Conservation (phyloP, 2,888 invertebrate species). For the Sepiola atlantica region DNA sequence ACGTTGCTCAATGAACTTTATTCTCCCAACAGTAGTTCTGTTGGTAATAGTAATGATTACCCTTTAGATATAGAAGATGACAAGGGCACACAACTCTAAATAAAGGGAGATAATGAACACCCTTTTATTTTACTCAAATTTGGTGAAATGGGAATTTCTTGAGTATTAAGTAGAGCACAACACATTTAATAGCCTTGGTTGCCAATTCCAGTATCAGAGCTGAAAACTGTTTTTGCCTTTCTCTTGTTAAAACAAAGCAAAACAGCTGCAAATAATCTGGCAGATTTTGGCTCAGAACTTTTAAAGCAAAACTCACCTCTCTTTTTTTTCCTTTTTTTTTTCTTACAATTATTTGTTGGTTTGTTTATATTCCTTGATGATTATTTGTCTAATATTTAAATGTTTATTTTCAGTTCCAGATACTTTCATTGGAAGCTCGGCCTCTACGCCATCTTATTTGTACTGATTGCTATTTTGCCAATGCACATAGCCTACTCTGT, state of each 20-base stretch:
- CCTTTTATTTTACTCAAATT: too few relatives aligned
- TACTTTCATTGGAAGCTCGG: constrained; percentile 96
- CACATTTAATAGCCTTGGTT: too few relatives aligned
- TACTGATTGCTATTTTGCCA: constrained; percentile 96
- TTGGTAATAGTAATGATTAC: too few relatives aligned
- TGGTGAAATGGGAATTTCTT: too few relatives aligned
- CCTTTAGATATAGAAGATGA: too few relatives aligned
- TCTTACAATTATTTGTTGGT: not conserved
- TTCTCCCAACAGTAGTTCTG: too few relatives aligned
- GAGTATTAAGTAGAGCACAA: too few relatives aligned
- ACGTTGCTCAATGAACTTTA: too few relatives aligned
- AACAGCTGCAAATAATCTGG: not conserved
- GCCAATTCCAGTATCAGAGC: too few relatives aligned
- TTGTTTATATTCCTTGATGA: not conserved
- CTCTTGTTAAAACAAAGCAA: not conserved
- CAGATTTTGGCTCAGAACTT: not conserved
- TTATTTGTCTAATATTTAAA: constrained; percentile 38
- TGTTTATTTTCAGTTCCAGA: constrained; percentile 82
- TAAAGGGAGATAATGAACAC: too few relatives aligned
- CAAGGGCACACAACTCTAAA: too few relatives aligned
- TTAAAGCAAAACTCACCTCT: not conserved
- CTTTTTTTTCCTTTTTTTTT: not conserved
- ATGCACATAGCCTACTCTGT: constrained; percentile 97
- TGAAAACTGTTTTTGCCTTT: not conserved
- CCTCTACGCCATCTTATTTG: constrained; percentile 90